Conservation (phyloP, 1,140 invertebrate genomes). For the Ylistrum balloti region DNA sequence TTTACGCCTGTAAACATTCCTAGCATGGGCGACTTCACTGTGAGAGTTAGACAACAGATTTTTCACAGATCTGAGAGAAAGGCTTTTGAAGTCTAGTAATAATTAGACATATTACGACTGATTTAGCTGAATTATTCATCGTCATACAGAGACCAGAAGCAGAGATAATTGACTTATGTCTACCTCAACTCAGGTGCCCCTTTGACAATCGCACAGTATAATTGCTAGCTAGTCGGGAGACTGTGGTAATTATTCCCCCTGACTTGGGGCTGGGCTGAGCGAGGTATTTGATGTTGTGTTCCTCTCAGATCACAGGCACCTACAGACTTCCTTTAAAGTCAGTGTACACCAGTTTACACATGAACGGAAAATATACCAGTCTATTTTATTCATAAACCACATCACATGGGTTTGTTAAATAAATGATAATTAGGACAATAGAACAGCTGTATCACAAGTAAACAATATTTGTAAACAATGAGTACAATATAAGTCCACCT, state of each 20-base stretch:
- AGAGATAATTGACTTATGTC: constrained; percentile 27
- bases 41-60: constrained; percentile 18
- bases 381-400: too few relatives aligned
- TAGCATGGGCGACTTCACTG: neutral
- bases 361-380: too few relatives aligned
- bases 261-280: constrained; percentile 9
- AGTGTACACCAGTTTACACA: neutral
- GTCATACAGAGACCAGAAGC: constrained; percentile 1
- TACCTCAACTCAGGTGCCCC: neutral
- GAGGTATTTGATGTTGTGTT: neutral
- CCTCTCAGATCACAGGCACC: neutral
- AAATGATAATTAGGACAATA: too few relatives aligned
- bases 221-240: neutral
- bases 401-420: too few relatives aligned
- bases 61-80: neutral
- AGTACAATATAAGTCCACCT: too few relatives aligned
- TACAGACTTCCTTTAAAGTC: neutral
- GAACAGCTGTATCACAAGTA: too few relatives aligned
- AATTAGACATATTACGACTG: constrained; percentile 5
- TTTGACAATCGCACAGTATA: neutral
- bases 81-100: neutral
- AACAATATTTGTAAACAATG: too few relatives aligned
- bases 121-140: constrained; percentile 36
- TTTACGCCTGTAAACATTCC: constrained; percentile 16
- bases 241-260: constrained; percentile 30